phyloP scores from a whole-genome alignment of 2,888 invertebrate species.

The Agonopterix arenella region DNA sequence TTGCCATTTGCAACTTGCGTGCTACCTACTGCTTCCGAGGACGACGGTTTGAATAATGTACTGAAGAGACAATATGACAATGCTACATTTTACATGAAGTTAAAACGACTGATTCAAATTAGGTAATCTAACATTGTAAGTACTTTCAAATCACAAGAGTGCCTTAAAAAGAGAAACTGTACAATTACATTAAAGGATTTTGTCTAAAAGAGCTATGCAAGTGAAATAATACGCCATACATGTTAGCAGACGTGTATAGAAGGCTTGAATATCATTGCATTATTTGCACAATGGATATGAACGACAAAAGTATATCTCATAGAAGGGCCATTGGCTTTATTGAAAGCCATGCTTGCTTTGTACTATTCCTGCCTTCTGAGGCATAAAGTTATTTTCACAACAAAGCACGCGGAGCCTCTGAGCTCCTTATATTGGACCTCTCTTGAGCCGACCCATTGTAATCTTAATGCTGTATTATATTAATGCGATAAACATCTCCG shows the following conservation, averaged over 20 bases:
- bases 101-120: not conserved
- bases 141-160: too few species aligned
- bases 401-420: constrained; percentile 63
- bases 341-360: constrained; percentile 60
- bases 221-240: not conserved
- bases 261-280: constrained; percentile 43
- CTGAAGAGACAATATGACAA: too few species aligned
- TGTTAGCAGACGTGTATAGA: constrained; percentile 2
- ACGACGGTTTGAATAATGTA: too few species aligned
- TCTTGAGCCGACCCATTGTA: constrained; percentile 72
- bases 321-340: constrained; percentile 64
- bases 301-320: constrained; percentile 53
- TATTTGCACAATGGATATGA: constrained; percentile 58
- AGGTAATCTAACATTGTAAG: not conserved
- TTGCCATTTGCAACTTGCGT: constrained; percentile 22
- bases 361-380: constrained; percentile 59
- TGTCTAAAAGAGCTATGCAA: not conserved
- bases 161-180: too few species aligned
- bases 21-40: constrained; percentile 15
- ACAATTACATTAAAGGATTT: not conserved
- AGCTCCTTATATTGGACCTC: constrained; percentile 73
- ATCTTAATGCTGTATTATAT: constrained; percentile 75
- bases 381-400: constrained; percentile 75
- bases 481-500: constrained; percentile 74
- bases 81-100: too few species aligned